phyloP scores from a whole-genome alignment of 37 sponge, comb jelly and placozoan species.

The Hexactinellida sp. region DNA sequence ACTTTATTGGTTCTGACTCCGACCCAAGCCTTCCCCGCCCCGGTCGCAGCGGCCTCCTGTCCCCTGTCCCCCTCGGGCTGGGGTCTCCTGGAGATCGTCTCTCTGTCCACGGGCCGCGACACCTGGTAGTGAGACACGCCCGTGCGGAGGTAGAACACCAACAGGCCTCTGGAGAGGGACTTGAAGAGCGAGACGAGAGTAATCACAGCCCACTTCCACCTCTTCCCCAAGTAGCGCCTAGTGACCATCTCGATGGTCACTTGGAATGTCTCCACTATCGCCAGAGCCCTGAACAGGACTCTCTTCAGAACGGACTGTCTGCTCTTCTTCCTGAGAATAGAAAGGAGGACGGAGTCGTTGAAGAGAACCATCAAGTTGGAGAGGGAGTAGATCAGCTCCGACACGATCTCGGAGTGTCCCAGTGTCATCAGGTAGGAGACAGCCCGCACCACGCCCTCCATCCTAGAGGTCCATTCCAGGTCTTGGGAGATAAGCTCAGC shows the following conservation, averaged over 20 bases:
- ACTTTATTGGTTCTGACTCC: background rate
- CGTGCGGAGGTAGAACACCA: background rate
- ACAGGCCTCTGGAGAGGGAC: background rate
- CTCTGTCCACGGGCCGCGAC: background rate
- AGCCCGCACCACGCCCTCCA: background rate
- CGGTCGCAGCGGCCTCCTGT: background rate
- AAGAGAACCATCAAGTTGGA: background rate
- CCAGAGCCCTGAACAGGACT: background rate
- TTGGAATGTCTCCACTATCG: background rate
- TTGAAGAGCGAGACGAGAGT: background rate
- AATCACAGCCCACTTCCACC: background rate
- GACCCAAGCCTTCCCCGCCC: background rate
- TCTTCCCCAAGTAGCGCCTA: background rate
- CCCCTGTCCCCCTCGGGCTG: background rate
- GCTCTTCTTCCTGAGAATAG: background rate
- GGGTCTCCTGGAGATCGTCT: background rate
- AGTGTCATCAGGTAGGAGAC: background rate
- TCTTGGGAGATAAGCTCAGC: background rate
- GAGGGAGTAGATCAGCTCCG: background rate
- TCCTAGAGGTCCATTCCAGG: constrained; percentile 8
- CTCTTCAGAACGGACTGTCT: background rate
- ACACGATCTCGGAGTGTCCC: background rate
- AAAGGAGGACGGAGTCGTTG: background rate
- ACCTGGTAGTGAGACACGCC: background rate
- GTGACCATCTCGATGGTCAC: background rate